A percentile compares a stretch with the other conserved stretches of the same genome.
These are phyloP conservation scores for Xestia ashworthii DNA, from an alignment of 2,888 invertebrate genomes.

Conservation along the genomic window DNA sequence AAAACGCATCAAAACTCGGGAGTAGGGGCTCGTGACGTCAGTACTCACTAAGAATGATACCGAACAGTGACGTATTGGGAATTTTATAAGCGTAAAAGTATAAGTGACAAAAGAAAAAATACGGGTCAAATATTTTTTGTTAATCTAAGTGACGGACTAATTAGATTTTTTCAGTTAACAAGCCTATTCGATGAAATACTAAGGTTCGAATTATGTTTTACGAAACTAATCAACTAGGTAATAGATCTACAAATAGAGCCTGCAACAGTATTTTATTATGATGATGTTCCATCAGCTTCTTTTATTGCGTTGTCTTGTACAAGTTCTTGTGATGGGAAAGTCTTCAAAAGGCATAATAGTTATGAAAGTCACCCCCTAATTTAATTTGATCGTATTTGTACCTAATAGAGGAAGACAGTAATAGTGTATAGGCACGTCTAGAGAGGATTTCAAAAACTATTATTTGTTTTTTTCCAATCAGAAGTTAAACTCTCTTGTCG, in stretches of 20 bases:
- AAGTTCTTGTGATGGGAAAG: background rate
- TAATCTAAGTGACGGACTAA: too few species aligned
- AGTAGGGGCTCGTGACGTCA: too few species aligned
- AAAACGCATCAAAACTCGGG: too few species aligned
- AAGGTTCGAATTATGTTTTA: background rate
- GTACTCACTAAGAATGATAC: too few species aligned
- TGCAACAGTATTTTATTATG: background rate
- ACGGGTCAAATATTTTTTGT: too few species aligned
- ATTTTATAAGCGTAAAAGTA: too few species aligned
- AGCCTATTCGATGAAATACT: background rate
- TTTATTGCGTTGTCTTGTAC: background rate
- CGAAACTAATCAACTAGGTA: background rate
- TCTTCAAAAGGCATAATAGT: background rate
- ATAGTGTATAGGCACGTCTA: slow-evolving; percentile 3
- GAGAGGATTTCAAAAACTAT: background rate
- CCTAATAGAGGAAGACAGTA: slow-evolving; percentile 4
- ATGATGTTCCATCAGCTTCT: background rate
- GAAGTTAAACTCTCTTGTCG: background rate
- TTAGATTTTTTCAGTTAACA: too few species aligned
- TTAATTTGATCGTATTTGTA: background rate
- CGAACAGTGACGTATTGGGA: too few species aligned
- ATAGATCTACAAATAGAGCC: background rate
- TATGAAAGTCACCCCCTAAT: background rate
- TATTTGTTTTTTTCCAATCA: slow-evolving; percentile 12
- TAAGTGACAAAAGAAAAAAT: too few species aligned